These are phyloP conservation scores for Chromobotia macracanthus DNA, from an alignment of 2,797 vertebrate genomes.

Conservation along the genomic window DNA sequence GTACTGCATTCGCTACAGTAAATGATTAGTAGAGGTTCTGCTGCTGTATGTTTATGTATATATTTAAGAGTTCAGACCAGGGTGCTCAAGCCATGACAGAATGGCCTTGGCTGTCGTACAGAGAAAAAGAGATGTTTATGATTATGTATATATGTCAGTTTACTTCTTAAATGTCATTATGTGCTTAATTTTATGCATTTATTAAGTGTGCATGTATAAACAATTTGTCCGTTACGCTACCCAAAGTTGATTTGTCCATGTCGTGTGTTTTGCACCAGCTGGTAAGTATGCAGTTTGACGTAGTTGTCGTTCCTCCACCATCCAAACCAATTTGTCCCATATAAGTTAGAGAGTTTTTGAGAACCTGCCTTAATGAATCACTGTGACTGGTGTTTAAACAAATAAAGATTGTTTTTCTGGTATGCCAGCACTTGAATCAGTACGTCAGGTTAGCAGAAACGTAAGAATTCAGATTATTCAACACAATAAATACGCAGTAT, in stretches of 20 bases:
- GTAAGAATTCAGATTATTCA: too few relatives aligned
- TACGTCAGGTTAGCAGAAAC: too few relatives aligned
- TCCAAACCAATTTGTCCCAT: too few relatives aligned
- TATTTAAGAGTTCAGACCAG: neutral
- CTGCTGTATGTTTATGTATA: neutral
- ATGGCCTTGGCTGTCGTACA: neutral
- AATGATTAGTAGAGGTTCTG: neutral
- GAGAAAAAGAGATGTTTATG: neutral
- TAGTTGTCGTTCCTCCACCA: neutral
- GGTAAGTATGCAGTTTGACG: neutral
- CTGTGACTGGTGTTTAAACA: too few relatives aligned
- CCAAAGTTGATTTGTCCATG: neutral
- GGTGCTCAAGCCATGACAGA: too few relatives aligned
- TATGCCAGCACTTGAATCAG: too few relatives aligned
- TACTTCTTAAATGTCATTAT: neutral
- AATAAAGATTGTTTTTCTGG: too few relatives aligned
- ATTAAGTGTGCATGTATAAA: neutral
- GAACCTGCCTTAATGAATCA: too few relatives aligned
- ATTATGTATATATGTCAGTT: neutral
- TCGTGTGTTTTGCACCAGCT: neutral
- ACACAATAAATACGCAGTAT: too few relatives aligned
- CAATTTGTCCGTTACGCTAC: neutral
- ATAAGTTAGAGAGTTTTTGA: too few relatives aligned
- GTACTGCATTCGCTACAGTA: constrained; percentile 11
- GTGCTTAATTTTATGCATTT: neutral